These are phyloP conservation scores for Nasonia oneida DNA, from an alignment of 2,888 invertebrate genomes.

Conservation along the genomic window DNA sequence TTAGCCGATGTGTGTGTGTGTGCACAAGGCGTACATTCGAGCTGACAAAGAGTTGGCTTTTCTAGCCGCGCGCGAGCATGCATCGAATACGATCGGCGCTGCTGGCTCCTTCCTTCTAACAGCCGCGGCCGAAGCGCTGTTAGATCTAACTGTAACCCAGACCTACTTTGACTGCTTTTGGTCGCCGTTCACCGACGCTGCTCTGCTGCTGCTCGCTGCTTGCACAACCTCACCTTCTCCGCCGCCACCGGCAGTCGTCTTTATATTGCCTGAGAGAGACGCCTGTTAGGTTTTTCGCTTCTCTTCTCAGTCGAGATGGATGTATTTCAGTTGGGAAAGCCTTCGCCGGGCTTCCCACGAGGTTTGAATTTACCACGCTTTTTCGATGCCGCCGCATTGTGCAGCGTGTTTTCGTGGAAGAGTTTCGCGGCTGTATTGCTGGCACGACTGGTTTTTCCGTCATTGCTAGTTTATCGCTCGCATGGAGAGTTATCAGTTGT, in stretches of 20 bases:
- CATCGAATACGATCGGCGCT: slow-evolving; percentile 31
- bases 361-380: neutral
- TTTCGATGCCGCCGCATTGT: neutral
- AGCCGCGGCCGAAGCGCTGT: slow-evolving; percentile 67
- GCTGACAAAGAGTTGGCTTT: slow-evolving; percentile 33
- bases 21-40: slow-evolving; percentile 9
- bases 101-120: slow-evolving; percentile 58
- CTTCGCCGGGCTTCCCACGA: neutral
- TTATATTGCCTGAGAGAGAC: neutral
- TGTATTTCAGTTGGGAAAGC: neutral
- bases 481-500: neutral
- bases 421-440: neutral
- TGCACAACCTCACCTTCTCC: slow-evolving; percentile 34
- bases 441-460: neutral
- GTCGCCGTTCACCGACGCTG: neutral
- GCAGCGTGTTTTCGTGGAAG: neutral
- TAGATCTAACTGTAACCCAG: slow-evolving; percentile 78
- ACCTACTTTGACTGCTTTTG: slow-evolving; percentile 72
- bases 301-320: neutral
- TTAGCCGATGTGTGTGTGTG: neutral
- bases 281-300: slow-evolving; percentile 16
- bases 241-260: neutral
- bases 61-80: slow-evolving; percentile 27
- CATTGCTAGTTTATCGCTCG: neutral
- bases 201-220: neutral